Evolutionary conservation across 2,113 vertebrate species (phyloP), one percentile per base, ranked within the genome.

Genomic region (Picathartes gymnocephalus): DNA sequence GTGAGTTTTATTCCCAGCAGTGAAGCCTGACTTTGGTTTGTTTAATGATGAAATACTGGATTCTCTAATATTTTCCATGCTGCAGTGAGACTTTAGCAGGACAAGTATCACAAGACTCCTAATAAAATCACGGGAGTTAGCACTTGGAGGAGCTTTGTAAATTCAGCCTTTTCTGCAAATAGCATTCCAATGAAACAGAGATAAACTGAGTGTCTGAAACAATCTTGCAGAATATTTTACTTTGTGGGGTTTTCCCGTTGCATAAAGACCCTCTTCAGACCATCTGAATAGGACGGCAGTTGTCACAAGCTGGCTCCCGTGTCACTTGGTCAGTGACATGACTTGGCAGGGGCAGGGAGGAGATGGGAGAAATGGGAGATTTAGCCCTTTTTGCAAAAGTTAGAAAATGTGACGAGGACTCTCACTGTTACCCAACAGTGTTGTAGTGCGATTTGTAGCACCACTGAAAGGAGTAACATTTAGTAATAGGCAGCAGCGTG

Each of bases 151-250:
- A 90, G 72, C 28, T 91, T 56, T 96, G 85, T 87, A 92, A 76
- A 93, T 93, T 96, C 92, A 93, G 80, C 88, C 80, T 64, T 93
- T 86, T 71, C 92, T 93, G 85, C 71, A 86, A 90, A 54, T 51
- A 86, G 30, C 81, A 88, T 90, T 92, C 89, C 73, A 74, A 8
- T 0, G 4, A 71, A 82, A 60, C 13, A 81, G 69, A 85, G 85
- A 84, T 88, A 92, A 95, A 81, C 44, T 3, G 54, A 83, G 64
- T 24, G 35, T 70, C 66, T 86, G 81, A 81, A 93, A 81, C 60
- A 81, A 24, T 83, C 82, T 50, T 74, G n/a, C 56, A 72, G 44
- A 69, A 71, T 81, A 56, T 77, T 92, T 84, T 79, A 33, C 50
- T 90, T 93, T 27, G 18, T 8, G n/a, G 2, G 2, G 31, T 65